phyloP scores from a whole-genome alignment of 30 jellyfish, hydroid and myxozoan species.

The Aurelia sp. region DNA sequence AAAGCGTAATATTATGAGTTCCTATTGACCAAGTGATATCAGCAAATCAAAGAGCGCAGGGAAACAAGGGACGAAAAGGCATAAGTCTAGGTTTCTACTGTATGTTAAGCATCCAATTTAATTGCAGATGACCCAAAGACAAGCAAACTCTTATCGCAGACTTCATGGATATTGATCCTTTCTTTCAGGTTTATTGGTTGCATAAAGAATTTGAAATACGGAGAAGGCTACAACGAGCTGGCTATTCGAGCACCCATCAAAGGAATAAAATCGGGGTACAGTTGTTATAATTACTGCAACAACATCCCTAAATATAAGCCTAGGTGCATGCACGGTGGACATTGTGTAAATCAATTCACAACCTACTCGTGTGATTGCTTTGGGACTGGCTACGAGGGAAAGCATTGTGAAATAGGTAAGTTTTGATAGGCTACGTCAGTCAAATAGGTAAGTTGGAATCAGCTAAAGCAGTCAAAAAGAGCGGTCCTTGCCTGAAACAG shows the following conservation, averaged over 20 bases:
- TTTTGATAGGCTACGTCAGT: no score
- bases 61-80: no score
- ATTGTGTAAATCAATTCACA: constrained; percentile 39
- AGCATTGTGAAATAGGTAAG: constrained; percentile 29
- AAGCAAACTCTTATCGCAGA: no score
- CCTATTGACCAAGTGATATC: no score
- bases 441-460: no score
- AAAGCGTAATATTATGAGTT: no score
- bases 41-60: no score
- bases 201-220: constrained; percentile 52
- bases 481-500: no score
- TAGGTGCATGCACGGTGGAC: constrained; percentile 20
- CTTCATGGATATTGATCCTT: not conserved
- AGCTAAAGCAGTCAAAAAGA: no score
- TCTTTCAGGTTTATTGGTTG: constrained; percentile 56
- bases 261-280: constrained; percentile 10
- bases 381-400: constrained; percentile 64
- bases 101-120: no score
- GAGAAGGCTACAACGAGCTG: constrained; percentile 58
- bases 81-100: no score
- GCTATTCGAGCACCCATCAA: not conserved
- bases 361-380: constrained; percentile 54
- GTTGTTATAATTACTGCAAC: constrained; percentile 46
- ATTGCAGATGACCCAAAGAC: no score
- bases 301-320: constrained; percentile 3